A percentile compares a stretch with the other conserved stretches of the same genome.
Conservation (phyloP, 2,797 vertebrate species). For the Anguilla obscura region DNA sequence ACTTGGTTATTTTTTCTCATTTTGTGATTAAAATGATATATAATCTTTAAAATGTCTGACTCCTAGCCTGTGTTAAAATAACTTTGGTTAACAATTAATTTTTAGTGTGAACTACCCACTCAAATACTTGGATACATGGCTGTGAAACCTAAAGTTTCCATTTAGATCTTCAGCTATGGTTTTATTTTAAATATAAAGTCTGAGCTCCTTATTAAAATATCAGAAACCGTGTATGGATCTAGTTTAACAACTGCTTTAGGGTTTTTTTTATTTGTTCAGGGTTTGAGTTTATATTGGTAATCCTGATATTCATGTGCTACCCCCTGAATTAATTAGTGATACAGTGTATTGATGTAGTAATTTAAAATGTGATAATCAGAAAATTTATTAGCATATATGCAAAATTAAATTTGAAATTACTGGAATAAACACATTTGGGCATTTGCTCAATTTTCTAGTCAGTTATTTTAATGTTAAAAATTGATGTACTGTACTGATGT, state of each 20-base stretch:
- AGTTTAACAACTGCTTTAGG: not conserved
- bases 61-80: not conserved
- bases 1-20: constrained; percentile 5
- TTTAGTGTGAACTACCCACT: not conserved
- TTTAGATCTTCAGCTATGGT: too few species aligned
- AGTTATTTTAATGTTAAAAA: too few species aligned
- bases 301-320: not conserved
- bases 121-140: not conserved
- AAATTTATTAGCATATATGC: not conserved
- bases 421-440: too few species aligned
- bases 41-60: constrained; percentile 16
- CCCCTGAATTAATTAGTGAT: not conserved
- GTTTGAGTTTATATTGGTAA: not conserved
- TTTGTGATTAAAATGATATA: constrained; percentile 37
- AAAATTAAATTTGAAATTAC: not conserved
- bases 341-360: not conserved
- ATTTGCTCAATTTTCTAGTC: too few species aligned
- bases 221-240: too few species aligned
- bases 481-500: too few species aligned
- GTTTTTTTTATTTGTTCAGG: not conserved
- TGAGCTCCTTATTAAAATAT: too few species aligned
- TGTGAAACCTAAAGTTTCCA: not conserved
- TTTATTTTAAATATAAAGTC: too few species aligned
- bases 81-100: not conserved
- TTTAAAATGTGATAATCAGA: too few species aligned